Percentiles rank a stretch among this genome's conserved stretches.
These are phyloP conservation scores for Oncorhynchus tshawytscha DNA, from an alignment of 2,113 vertebrate genomes.

Conservation along the genomic window DNA sequence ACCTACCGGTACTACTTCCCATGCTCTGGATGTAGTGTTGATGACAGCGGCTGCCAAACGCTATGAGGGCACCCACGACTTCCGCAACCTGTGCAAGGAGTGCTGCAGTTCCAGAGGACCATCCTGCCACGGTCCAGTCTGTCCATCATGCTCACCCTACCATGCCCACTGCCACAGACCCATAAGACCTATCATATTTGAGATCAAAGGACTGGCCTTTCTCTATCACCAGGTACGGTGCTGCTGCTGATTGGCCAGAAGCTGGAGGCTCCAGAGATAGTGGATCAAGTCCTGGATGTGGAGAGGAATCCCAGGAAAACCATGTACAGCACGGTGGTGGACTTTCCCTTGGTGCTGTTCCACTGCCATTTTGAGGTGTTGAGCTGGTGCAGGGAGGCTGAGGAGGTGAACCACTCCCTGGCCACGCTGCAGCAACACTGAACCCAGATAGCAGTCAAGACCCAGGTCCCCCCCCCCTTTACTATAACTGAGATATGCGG, in stretches of 20 bases:
- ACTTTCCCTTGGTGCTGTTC: slow-evolving; percentile 88
- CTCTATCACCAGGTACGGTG: slow-evolving; percentile 96
- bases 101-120: slow-evolving; percentile 89
- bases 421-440: slow-evolving; percentile 85
- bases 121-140: slow-evolving; percentile 75
- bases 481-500: too few species aligned
- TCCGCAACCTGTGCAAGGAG: slow-evolving; percentile 95
- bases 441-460: slow-evolving; percentile 82
- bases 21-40: slow-evolving; percentile 75
- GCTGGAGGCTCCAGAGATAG: slow-evolving; percentile 82
- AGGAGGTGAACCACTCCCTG: slow-evolving; percentile 76
- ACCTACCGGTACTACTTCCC: slow-evolving; percentile 95
- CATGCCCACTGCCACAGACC: slow-evolving; percentile 44
- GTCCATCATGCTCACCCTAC: slow-evolving; percentile 38
- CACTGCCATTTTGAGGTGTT: slow-evolving; percentile 85
- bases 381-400: slow-evolving; percentile 77
- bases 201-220: slow-evolving; percentile 88
- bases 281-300: slow-evolving; percentile 84
- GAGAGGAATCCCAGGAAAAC: slow-evolving; percentile 89
- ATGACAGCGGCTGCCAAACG: slow-evolving; percentile 84
- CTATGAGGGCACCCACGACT: slow-evolving; percentile 89
- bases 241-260: slow-evolving; percentile 91
- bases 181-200: slow-evolving; percentile 82
- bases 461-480: slow-evolving; percentile 71
- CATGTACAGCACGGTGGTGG: slow-evolving; percentile 95